Evolutionary conservation across 2,113 vertebrate genomes (phyloP).

Genomic region (Muscicapa adusta): DNA sequence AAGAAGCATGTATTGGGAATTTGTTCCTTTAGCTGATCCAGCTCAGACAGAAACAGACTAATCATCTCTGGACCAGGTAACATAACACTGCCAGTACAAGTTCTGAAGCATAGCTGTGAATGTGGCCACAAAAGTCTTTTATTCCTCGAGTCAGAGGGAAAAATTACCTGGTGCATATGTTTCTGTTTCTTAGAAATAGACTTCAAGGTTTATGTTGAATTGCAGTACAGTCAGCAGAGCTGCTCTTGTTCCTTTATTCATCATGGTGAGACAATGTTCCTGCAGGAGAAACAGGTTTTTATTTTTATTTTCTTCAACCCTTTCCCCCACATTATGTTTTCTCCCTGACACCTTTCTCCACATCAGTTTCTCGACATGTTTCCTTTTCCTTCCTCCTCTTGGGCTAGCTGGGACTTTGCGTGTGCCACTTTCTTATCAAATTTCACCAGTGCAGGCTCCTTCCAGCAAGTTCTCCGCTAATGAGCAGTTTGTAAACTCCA

Average conservation of each 20-base stretch:
- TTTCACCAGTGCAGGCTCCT: fast-evolving
- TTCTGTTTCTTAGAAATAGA: background rate
- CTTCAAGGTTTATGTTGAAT: fast-evolving
- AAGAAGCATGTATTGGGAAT: background rate
- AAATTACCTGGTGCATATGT: background rate
- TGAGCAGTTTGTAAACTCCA: background rate
- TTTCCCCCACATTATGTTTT: background rate
- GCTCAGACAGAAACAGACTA: background rate
- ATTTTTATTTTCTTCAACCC: background rate
- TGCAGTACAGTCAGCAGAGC: background rate
- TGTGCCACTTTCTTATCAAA: background rate
- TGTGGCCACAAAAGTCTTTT: background rate
- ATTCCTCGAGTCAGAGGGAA: background rate
- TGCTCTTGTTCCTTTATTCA: background rate
- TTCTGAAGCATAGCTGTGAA: background rate
- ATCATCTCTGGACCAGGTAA: background rate
- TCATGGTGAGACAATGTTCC: background rate
- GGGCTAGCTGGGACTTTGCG: fast-evolving
- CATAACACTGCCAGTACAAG: background rate
- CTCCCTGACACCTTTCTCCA: background rate
- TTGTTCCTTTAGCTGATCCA: background rate
- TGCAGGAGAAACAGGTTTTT: background rate
- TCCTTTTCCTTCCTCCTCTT: background rate
- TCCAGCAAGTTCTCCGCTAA: background rate
- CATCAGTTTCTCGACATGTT: background rate